phyloP scores from a whole-genome alignment of 2,888 invertebrate species.

The Habrosyne pyritoides region DNA sequence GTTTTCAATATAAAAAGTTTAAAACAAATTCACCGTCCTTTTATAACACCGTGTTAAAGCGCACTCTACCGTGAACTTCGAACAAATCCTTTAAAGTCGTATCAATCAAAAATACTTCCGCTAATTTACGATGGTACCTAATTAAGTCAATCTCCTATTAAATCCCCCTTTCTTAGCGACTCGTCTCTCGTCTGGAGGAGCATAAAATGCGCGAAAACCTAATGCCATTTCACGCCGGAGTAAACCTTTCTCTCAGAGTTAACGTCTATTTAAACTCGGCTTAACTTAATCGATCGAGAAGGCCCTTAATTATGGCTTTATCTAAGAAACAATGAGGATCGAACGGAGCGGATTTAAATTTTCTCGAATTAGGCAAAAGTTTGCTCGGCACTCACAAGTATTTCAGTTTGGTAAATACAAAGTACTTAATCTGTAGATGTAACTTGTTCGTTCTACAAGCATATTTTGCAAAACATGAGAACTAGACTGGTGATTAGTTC shows the following conservation, averaged over 20 bases:
- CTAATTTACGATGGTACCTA: conserved; percentile 73
- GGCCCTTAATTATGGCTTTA: conserved; percentile 82
- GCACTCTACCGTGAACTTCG: conserved; percentile 30
- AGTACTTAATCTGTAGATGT: not conserved
- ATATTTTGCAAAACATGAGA: no score
- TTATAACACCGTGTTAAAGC: conserved; percentile 9
- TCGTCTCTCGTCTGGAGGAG: conserved; percentile 60
- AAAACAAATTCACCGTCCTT: not conserved
- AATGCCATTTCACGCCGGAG: conserved; percentile 83
- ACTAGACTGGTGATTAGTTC: not conserved
- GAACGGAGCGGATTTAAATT: conserved; percentile 67
- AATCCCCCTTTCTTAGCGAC: conserved; percentile 80
- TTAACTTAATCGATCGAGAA: conserved; percentile 83
- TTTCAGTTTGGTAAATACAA: not conserved
- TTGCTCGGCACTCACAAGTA: conserved; percentile 15
- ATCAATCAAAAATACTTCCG: conserved; percentile 76
- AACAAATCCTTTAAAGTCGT: conserved; percentile 62
- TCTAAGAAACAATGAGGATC: conserved; percentile 72
- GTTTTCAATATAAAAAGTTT: no score
- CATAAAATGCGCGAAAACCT: conserved; percentile 82
- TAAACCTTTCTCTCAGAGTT: conserved; percentile 82
- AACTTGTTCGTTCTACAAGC: not conserved
- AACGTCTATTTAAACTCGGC: conserved; percentile 82
- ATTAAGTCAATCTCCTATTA: conserved; percentile 81
- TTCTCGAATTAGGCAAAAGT: conserved; percentile 60